These are phyloP conservation scores for Dascyllus trimaculatus DNA, from an alignment of 2,113 vertebrate species.

Conservation along the genomic window DNA sequence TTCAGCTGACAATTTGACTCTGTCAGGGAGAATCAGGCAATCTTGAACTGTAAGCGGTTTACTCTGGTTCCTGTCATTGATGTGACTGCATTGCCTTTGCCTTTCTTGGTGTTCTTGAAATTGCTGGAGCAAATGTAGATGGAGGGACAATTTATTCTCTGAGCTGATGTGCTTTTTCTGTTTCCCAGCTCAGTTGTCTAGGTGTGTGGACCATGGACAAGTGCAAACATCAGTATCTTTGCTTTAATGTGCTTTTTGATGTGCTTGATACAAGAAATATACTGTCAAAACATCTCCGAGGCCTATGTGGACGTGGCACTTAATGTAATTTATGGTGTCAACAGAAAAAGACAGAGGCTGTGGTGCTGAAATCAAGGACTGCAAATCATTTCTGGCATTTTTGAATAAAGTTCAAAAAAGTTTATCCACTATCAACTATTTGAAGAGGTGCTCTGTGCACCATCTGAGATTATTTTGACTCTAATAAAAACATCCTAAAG, in stretches of 20 bases:
- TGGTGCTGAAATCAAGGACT: too few relatives aligned
- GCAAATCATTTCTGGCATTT: too few relatives aligned
- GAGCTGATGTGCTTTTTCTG: slow-evolving; percentile 31
- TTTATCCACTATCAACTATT: too few relatives aligned
- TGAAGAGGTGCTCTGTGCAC: too few relatives aligned
- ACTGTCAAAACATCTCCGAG: too few relatives aligned
- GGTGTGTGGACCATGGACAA: slow-evolving; percentile 8
- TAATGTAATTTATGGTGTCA: too few relatives aligned
- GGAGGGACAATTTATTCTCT: slow-evolving; percentile 40
- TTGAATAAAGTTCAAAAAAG: too few relatives aligned
- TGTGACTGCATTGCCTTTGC: slow-evolving; percentile 24
- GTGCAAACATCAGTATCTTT: background rate
- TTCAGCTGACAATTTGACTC: slow-evolving; percentile 55
- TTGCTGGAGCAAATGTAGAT: slow-evolving; percentile 34
- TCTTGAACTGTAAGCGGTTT: slow-evolving; percentile 48
- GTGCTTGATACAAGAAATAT: background rate
- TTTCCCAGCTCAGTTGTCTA: background rate
- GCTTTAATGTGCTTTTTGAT: background rate
- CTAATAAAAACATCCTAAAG: too few relatives aligned
- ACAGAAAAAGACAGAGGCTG: too few relatives aligned
- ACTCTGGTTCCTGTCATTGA: slow-evolving; percentile 35
- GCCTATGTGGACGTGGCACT: too few relatives aligned
- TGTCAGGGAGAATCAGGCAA: slow-evolving; percentile 53
- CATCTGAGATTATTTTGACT: too few relatives aligned
- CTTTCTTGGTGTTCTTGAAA: slow-evolving; percentile 26